Conservation (phyloP, 2,797 vertebrate species). For the Knipowitschia caucasica region DNA sequence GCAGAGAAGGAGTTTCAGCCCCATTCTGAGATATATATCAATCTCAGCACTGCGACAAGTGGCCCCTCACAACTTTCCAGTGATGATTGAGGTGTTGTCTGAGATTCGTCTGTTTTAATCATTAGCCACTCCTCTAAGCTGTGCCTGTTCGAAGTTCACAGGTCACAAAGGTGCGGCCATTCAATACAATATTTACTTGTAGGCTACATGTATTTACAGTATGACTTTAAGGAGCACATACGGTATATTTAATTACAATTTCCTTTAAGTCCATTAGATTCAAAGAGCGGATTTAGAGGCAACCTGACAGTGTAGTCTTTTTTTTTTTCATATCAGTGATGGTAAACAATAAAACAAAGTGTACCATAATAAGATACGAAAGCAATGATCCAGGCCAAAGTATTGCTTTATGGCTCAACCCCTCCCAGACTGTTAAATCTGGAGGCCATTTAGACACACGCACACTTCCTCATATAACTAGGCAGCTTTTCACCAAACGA, state of each 20-base stretch:
- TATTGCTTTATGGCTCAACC: conserved; percentile 41
- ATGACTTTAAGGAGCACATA: not conserved
- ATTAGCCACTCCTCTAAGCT: conserved; percentile 44
- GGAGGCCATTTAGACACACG: not conserved
- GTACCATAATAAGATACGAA: conserved; percentile 16
- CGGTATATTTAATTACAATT: not conserved
- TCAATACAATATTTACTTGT: not conserved
- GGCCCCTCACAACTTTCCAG: not conserved
- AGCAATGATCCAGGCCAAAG: conserved; percentile 18
- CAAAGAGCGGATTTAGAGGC: not conserved
- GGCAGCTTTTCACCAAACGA: not conserved
- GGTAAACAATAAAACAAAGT: not conserved
- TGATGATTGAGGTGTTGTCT: conserved; percentile 8
- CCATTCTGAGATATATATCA: conserved; percentile 27
- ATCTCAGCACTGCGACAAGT: not conserved
- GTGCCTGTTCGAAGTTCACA: not conserved
- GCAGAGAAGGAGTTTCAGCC: conserved; percentile 19
- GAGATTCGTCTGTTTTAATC: conserved; percentile 34
- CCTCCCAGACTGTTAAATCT: conserved; percentile 5
- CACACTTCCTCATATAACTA: conserved; percentile 5
- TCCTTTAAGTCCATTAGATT: not conserved
- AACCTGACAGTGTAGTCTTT: not conserved
- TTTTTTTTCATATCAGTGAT: not conserved
- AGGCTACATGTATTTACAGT: not conserved
- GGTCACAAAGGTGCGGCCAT: not conserved